A percentile compares a stretch with the other conserved stretches of the same genome.
Conservation (phyloP, 2,113 vertebrate species). For the Oceanodroma tethys region DNA sequence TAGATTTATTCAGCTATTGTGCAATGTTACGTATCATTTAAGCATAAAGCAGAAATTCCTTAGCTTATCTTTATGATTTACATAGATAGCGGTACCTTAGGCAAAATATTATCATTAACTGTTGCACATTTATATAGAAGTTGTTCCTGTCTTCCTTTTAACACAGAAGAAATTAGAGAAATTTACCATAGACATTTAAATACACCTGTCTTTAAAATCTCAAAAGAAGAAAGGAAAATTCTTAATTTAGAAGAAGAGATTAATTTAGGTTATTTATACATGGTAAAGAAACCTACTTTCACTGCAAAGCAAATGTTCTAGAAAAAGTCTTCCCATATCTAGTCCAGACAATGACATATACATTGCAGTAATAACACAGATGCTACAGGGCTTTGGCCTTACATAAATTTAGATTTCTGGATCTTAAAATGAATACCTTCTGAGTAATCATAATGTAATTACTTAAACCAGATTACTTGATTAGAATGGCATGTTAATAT, state of each 20-base stretch:
- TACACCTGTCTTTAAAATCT: not conserved
- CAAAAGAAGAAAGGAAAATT: not conserved
- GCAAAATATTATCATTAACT: not conserved
- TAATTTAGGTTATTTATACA: not conserved
- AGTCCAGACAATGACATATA: not conserved
- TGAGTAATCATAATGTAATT: conserved; percentile 18
- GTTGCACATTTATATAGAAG: not conserved
- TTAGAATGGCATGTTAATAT: conserved; percentile 17
- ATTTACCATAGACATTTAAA: not conserved
- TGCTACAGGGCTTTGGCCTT: not conserved
- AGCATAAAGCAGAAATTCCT: not conserved
- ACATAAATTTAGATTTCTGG: not conserved
- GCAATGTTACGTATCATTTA: not conserved
- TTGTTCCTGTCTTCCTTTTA: not conserved
- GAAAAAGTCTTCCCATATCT: not conserved
- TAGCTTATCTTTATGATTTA: not conserved
- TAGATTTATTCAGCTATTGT: not conserved
- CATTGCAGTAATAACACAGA: not conserved
- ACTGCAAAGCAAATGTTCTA: not conserved
- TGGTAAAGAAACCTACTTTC: not conserved
- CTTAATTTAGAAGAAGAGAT: not conserved
- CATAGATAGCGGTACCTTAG: not conserved
- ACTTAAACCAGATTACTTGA: conserved; percentile 23
- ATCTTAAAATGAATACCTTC: not conserved
- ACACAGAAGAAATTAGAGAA: not conserved